Conservation (phyloP, 2,113 vertebrate species). For the Melanerpes formicivorus region DNA sequence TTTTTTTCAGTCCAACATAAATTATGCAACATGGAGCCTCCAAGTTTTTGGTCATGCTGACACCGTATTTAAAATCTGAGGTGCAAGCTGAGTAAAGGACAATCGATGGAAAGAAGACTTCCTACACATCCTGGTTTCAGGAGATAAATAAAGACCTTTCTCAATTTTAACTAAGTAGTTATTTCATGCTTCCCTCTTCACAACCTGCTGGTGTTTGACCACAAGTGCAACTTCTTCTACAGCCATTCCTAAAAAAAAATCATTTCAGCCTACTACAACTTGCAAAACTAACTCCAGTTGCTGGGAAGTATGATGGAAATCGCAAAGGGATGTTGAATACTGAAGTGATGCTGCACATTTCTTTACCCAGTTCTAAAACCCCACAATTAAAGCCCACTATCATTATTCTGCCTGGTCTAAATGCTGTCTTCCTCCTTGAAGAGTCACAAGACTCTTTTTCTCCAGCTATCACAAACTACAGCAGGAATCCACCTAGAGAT, state of each 20-base stretch:
- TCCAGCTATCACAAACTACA: not conserved
- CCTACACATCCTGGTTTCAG: not conserved
- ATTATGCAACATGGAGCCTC: not conserved
- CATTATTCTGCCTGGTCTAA: not conserved
- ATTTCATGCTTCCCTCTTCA: not conserved
- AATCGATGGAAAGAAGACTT: not conserved
- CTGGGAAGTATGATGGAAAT: not conserved
- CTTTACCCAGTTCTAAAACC: not conserved
- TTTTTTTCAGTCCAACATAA: not conserved
- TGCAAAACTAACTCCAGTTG: conserved; percentile 31
- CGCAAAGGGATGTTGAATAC: not conserved
- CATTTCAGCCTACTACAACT: conserved; percentile 24
- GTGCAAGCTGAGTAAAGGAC: not conserved
- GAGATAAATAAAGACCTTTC: not conserved
- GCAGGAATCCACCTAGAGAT: not conserved
- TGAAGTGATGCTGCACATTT: not conserved
- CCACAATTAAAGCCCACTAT: not conserved
- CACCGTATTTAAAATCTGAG: not conserved
- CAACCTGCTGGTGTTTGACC: not conserved
- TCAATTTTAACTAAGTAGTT: not conserved
- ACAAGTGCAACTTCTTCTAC: not conserved
- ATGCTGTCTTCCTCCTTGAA: not conserved
- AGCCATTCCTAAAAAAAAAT: not conserved
- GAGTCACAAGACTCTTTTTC: not conserved
- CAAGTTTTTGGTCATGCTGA: not conserved